phyloP scores from a whole-genome alignment of 2,797 vertebrate species.

The Chiloscyllium punctatum region DNA sequence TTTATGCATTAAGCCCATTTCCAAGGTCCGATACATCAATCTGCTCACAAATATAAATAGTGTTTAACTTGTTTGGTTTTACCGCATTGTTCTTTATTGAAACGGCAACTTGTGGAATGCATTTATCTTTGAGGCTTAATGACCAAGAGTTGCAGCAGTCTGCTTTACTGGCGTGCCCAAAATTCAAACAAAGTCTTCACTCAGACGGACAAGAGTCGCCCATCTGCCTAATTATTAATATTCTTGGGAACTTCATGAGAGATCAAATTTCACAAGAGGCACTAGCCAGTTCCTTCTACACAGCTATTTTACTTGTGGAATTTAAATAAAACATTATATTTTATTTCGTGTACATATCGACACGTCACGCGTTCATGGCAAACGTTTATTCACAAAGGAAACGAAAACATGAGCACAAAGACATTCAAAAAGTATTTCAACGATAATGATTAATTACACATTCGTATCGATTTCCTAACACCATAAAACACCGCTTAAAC shows the following conservation, averaged over 20 bases:
- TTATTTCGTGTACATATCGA: neutral
- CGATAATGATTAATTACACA: neutral
- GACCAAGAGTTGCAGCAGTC: neutral
- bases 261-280: constrained; percentile 29
- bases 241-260: constrained; percentile 7
- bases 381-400: neutral
- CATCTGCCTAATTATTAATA: constrained; percentile 31
- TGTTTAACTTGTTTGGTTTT: neutral
- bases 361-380: neutral
- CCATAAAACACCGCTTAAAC: neutral
- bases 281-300: neutral
- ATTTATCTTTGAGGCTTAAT: neutral
- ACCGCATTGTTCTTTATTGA: neutral
- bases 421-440: constrained; percentile 14
- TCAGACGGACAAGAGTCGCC: neutral
- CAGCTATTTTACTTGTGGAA: neutral
- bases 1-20: neutral
- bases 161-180: neutral
- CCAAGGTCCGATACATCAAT: neutral
- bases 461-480: constrained; percentile 12
- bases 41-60: neutral
- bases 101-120: neutral
- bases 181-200: constrained; percentile 21
- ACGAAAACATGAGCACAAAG: neutral
- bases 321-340: neutral